Evolutionary conservation across 1,140 invertebrate genomes (phyloP).

Genomic region (Ylistrum balloti): DNA sequence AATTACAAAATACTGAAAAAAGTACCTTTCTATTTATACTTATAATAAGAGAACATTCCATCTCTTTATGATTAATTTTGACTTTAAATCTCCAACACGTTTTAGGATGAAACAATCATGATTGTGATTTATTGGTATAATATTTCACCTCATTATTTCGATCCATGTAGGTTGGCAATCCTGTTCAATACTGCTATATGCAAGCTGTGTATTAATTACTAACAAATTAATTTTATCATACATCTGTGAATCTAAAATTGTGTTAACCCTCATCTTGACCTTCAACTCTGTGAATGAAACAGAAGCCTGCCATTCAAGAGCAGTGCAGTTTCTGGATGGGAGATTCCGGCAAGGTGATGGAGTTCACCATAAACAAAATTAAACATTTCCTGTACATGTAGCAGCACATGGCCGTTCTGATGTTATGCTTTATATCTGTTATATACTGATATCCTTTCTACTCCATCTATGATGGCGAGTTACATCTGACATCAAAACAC

Average conservation of each 20-base stretch:
- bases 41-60: too few relatives aligned
- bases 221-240: conserved; percentile 1
- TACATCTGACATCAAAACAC: background rate
- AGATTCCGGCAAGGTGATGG: background rate
- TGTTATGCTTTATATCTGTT: background rate
- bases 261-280: background rate
- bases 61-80: too few relatives aligned
- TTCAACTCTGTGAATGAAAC: background rate
- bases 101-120: too few relatives aligned
- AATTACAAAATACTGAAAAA: too few relatives aligned
- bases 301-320: background rate
- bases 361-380: conserved; percentile 30
- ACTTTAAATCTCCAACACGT: too few relatives aligned
- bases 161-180: background rate
- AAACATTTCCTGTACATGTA: conserved; percentile 24
- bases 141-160: too few relatives aligned
- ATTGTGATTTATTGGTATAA: too few relatives aligned
- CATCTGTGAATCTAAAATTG: background rate
- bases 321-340: background rate
- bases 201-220: background rate
- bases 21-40: too few relatives aligned
- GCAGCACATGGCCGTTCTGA: background rate
- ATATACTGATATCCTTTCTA: background rate
- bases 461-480: background rate
- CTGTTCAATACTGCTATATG: background rate